Conservation (phyloP, 2,888 invertebrate species). For the Tortrix viridana region DNA sequence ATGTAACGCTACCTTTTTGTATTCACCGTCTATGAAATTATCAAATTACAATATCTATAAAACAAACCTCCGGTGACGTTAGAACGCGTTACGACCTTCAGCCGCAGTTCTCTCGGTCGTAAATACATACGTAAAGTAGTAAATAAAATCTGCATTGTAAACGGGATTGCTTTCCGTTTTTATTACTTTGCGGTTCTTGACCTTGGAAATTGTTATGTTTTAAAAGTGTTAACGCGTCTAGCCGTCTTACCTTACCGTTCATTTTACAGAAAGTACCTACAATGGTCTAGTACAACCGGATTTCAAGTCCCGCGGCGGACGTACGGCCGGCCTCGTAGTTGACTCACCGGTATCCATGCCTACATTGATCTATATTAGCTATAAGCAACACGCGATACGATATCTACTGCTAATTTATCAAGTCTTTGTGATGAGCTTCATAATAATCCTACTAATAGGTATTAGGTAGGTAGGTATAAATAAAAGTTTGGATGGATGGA, state of each 20-base stretch:
- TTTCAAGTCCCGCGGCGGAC: slow-evolving; percentile 60
- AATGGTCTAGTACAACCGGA: slow-evolving; percentile 64
- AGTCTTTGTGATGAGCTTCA: slow-evolving; percentile 30
- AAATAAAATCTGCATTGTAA: slow-evolving; percentile 13
- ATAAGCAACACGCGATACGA: slow-evolving; percentile 9
- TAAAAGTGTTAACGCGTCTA: slow-evolving; percentile 13
- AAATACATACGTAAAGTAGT: no score
- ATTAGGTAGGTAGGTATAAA: no score
- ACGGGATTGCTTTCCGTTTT: neutral
- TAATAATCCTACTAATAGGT: no score
- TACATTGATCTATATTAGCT: slow-evolving; percentile 21
- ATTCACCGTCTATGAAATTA: no score
- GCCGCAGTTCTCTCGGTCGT: no score
- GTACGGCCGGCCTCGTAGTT: slow-evolving; percentile 55
- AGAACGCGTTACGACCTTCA: slow-evolving; percentile 6
- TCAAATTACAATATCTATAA: no score
- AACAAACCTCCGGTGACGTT: slow-evolving; percentile 7
- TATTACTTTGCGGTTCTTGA: slow-evolving; percentile 4
- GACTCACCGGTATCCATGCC: slow-evolving; percentile 54
- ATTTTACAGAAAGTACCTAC: slow-evolving; percentile 32
- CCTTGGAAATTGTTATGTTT: slow-evolving; percentile 1
- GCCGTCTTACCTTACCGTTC: slow-evolving; percentile 30
- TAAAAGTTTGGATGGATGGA: no score
- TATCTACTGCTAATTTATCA: neutral
- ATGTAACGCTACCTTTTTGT: no score